Evolutionary conservation across 2,888 invertebrate genomes (phyloP), one percentile per base, ranked within the genome.

Genomic region (Chirona hameri): DNA sequence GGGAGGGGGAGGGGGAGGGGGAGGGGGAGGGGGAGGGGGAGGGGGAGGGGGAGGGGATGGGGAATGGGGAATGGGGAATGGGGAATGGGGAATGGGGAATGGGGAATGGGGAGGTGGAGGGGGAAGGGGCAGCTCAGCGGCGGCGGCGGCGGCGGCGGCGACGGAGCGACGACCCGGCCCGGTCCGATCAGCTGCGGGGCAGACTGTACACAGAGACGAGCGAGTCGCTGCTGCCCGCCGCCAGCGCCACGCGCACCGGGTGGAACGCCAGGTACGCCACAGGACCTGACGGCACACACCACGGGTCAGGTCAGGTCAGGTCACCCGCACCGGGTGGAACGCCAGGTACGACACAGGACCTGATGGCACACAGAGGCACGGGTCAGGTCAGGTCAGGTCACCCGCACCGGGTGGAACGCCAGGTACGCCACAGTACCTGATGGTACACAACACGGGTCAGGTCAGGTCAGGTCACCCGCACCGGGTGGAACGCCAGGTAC

Each of bases 211-310:
- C 94, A 85, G 93, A 93, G 86, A 97, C 92, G 85, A 93, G 92
- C 86, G 93, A 93, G 89, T 97, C 97, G 86, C 93, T 92, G 84
- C 94, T 93, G 85, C 97, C 97, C 85, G 95, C 94, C 84, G 95
- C 96, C 87, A 98, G 89, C 84, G 93, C 91, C 86, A 94, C 92
- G 87, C 94, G 93, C 87, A 95, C 92, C 65, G 96, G 95, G 89
- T 98, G 98, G 90, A 97, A 98, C 85, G 93, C 92, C 86, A 98
- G 90, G 87, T 95, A 96, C 86, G 93, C 93, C 84, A 97, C 94
- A 79, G 96, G 93, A 29, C 81, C 76, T 76, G 76, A 39, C n/a
- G 10, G n/a, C n/a, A 27, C 39, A 39, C 4, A 24, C 2, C 57
- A 24, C 24, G 21, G 24, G 55, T 55, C 55, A 14, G 55, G 55